Evolutionary conservation across 1,140 invertebrate genomes (phyloP).

Genomic region (Scaptomyza graminum): DNA sequence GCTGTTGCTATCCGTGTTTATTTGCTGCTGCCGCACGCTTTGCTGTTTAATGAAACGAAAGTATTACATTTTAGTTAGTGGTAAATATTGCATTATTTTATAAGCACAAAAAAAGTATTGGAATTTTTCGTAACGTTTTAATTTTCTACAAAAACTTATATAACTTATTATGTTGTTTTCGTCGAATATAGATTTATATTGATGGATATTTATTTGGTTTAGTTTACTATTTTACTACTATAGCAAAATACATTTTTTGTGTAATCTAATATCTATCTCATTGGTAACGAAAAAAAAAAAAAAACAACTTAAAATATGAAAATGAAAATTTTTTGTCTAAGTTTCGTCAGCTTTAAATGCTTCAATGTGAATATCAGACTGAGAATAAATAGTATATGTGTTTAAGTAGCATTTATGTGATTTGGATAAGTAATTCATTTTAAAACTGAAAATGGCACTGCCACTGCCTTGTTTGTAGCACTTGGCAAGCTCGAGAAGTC

Average conservation of each 20-base stretch:
- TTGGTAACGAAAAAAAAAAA: too few species aligned
- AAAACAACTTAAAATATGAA: too few species aligned
- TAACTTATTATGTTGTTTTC: too few species aligned
- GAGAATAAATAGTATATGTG: background rate
- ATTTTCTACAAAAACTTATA: too few species aligned
- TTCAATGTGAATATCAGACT: constrained; percentile 19
- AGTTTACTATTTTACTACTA: too few species aligned
- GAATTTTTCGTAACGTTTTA: background rate
- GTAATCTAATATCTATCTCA: too few species aligned
- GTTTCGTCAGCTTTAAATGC: background rate
- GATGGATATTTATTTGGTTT: too few species aligned
- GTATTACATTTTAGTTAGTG: constrained; percentile 74
- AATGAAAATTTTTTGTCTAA: background rate
- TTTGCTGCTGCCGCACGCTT: constrained; percentile 63
- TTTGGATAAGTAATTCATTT: constrained; percentile 27
- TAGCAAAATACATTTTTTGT: too few species aligned
- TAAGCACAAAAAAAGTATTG: constrained; percentile 20
- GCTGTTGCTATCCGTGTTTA: constrained; percentile 38
- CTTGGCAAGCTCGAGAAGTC: constrained; percentile 7
- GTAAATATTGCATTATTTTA: constrained; percentile 70
- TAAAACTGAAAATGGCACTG: background rate
- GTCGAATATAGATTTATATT: too few species aligned
- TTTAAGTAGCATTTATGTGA: constrained; percentile 13
- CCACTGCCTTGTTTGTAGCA: background rate
- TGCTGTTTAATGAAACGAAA: constrained; percentile 78